Evolutionary conservation across 2,888 invertebrate genomes (phyloP).

Genomic region (Limnephilus auricula): DNA sequence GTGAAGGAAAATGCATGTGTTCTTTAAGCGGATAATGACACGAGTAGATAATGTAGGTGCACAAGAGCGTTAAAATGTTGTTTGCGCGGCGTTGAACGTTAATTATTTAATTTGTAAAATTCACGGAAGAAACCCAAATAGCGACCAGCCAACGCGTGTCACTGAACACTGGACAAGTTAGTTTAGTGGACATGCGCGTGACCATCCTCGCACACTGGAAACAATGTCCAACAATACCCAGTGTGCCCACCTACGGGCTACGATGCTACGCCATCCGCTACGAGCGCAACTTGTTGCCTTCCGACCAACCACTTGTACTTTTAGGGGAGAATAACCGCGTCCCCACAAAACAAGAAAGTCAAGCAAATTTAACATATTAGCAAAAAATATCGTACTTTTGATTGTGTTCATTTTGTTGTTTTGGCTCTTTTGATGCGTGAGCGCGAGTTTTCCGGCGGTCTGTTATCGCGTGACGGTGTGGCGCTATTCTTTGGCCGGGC

Average conservation of each 20-base stretch:
- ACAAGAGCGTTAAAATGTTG: constrained; percentile 5
- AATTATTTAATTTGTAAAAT: constrained; percentile 24
- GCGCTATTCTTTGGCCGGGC: not conserved
- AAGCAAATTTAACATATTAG: not conserved
- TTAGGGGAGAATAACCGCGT: not conserved
- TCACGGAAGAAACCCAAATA: constrained; percentile 43
- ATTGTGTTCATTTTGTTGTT: not conserved
- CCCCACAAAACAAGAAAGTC: not conserved
- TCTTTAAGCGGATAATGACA: not conserved
- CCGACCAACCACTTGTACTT: not conserved
- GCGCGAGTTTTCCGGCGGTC: not conserved
- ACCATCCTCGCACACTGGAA: not conserved
- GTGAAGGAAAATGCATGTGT: not conserved
- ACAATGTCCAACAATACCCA: not conserved
- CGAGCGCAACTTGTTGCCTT: not conserved
- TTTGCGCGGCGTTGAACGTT: constrained; percentile 8
- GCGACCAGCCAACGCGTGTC: constrained; percentile 6
- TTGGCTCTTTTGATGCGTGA: not conserved
- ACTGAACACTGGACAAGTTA: not conserved
- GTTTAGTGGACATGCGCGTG: constrained; percentile 5
- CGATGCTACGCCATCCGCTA: not conserved
- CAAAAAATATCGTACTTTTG: not conserved
- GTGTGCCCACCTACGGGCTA: not conserved
- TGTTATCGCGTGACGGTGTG: not conserved
- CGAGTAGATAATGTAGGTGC: not conserved